A percentile compares a stretch with the other conserved stretches of the same genome.
Conservation (phyloP, 2,888 invertebrate species). For the Ashinkailepas kermadecensis region DNA sequence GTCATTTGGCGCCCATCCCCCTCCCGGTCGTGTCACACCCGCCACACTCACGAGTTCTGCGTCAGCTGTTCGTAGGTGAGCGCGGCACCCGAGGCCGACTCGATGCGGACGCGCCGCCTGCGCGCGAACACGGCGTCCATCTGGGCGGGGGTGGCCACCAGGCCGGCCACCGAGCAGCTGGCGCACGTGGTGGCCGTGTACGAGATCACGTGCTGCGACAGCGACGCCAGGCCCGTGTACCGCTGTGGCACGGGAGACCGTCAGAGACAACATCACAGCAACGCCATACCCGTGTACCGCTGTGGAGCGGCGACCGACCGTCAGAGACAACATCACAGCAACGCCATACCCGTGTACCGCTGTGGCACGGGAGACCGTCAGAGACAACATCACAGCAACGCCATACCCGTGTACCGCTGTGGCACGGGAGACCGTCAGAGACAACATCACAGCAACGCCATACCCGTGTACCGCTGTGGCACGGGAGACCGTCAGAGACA, state of each 20-base stretch:
- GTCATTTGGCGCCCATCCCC: slow-evolving; percentile 93
- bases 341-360: neutral
- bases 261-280: too few species aligned
- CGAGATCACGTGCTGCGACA: slow-evolving; percentile 33
- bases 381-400: neutral
- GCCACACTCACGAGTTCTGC: slow-evolving; percentile 58
- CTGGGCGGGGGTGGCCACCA: slow-evolving; percentile 84
- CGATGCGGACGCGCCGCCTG: slow-evolving; percentile 84
- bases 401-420: neutral
- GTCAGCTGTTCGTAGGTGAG: slow-evolving; percentile 53
- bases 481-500: neutral
- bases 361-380: neutral
- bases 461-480: neutral
- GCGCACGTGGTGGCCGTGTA: slow-evolving; percentile 99
- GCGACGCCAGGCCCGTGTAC: neutral
- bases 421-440: neutral
- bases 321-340: neutral
- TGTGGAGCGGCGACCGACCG: too few species aligned
- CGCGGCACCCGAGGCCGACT: slow-evolving; percentile 92
- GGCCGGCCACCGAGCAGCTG: slow-evolving; percentile 85
- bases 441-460: neutral
- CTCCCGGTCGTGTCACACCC: slow-evolving; percentile 99
- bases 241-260: neutral
- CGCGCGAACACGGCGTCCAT: slow-evolving; percentile 85
- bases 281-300: too few species aligned